Evolutionary conservation across 2,113 vertebrate genomes (phyloP).

Genomic region (Tupaia chinensis): DNA sequence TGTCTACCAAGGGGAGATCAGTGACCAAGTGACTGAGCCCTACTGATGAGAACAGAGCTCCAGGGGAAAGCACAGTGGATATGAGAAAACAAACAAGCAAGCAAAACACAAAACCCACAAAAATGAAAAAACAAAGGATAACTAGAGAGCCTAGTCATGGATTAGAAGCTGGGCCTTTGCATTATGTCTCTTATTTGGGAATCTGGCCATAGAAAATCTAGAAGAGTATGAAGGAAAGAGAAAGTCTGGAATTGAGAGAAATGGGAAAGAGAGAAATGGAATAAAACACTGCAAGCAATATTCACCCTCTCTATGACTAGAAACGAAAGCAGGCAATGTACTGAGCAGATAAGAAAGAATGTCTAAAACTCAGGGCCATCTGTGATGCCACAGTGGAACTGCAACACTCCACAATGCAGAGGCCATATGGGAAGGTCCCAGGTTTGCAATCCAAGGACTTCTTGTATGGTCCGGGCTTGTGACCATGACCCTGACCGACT

Average conservation of each 20-base stretch:
- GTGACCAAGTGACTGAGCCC: neutral
- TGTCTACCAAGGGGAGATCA: neutral
- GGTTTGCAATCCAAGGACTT: too few relatives aligned
- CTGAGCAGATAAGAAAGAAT: neutral
- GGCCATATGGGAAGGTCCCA: too few relatives aligned
- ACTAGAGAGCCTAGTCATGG: neutral
- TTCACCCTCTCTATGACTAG: fast-evolving
- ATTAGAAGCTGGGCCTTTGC: neutral
- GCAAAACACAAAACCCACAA: neutral
- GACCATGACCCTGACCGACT: too few relatives aligned
- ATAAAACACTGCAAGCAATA: neutral
- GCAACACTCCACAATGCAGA: too few relatives aligned
- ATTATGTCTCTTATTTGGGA: neutral
- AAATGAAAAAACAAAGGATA: neutral
- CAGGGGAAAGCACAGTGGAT: neutral
- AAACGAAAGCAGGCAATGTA: neutral
- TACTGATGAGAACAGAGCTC: neutral
- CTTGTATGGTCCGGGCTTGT: too few relatives aligned
- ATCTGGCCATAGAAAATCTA: neutral
- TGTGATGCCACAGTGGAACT: too few relatives aligned
- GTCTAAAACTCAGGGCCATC: neutral
- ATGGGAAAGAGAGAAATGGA: neutral
- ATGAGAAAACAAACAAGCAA: neutral
- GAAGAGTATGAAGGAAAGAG: neutral
- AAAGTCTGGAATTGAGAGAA: neutral